Evolutionary conservation across 2,888 invertebrate genomes (phyloP).

Genomic region (Drosophila kuntzei): DNA sequence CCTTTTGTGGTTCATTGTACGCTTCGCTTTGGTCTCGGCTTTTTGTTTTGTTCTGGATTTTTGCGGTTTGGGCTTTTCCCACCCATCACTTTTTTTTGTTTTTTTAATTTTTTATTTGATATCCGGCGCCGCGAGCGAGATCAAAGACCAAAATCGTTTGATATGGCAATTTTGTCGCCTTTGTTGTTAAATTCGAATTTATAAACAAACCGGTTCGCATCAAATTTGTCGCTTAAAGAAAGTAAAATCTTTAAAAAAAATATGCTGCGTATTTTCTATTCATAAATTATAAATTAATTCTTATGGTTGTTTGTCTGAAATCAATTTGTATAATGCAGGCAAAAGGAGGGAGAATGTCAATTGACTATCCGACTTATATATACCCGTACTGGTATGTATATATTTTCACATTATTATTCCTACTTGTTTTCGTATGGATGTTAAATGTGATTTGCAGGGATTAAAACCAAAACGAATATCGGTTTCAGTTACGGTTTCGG

Average conservation of each 20-base stretch:
- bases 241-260: conserved; percentile 58
- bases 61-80: conserved; percentile 55
- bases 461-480: no score
- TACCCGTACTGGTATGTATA: no score
- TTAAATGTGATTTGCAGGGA: background rate
- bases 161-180: conserved; percentile 67
- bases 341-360: background rate
- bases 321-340: background rate
- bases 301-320: background rate
- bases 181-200: conserved; percentile 54
- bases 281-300: conserved; percentile 44
- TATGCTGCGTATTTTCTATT: conserved; percentile 23
- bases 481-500: no score
- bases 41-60: conserved; percentile 47
- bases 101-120: conserved; percentile 23
- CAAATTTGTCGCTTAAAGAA: conserved; percentile 57
- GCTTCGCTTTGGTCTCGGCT: conserved; percentile 31
- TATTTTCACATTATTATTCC: background rate
- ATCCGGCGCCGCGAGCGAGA: conserved; percentile 47
- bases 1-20: conserved; percentile 64
- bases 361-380: background rate
- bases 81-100: conserved; percentile 1
- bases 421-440: background rate
- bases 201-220: conserved; percentile 62
- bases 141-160: conserved; percentile 55